Evolutionary conservation across 1,140 invertebrate species (phyloP).

Genomic region (Carposina sasakii): DNA sequence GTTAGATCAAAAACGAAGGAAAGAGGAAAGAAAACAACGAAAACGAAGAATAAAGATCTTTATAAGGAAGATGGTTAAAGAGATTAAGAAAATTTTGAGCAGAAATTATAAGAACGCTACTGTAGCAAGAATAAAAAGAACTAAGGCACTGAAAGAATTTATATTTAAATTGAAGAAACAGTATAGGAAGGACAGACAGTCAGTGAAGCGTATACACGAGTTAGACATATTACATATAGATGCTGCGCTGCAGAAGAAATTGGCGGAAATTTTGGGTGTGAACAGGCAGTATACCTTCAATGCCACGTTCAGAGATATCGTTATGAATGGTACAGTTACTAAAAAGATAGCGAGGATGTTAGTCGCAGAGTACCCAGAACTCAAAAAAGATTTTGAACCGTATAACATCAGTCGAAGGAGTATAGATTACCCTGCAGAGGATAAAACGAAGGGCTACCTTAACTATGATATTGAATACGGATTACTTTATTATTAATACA

Average conservation of each 20-base stretch:
- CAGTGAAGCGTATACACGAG: conserved; percentile 45
- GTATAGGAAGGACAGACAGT: conserved; percentile 43
- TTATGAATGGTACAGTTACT: conserved; percentile 43
- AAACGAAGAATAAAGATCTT: conserved; percentile 46
- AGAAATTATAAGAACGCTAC: conserved; percentile 46
- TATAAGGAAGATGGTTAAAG: conserved; percentile 44
- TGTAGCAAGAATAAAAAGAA: conserved; percentile 41
- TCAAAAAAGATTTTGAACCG: too few species aligned
- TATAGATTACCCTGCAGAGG: not conserved
- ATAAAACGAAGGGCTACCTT: conserved; percentile 22
- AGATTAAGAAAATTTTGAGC: conserved; percentile 48
- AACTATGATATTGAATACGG: conserved; percentile 56
- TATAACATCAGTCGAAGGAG: conserved; percentile 9
- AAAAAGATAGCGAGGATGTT: conserved; percentile 31
- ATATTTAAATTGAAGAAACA: conserved; percentile 47
- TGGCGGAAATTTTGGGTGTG: conserved; percentile 37
- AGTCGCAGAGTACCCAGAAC: conserved; percentile 40
- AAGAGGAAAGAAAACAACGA: conserved; percentile 34
- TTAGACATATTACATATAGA: conserved; percentile 43
- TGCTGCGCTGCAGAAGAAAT: conserved; percentile 27
- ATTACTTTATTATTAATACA: conserved; percentile 1
- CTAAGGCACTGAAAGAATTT: conserved; percentile 50
- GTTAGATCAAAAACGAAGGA: conserved; percentile 31
- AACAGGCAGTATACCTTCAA: conserved; percentile 44
- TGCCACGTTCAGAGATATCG: conserved; percentile 43